Evolutionary conservation across 2,888 invertebrate species (phyloP).

Genomic region (Drosophila paramelanica): DNA sequence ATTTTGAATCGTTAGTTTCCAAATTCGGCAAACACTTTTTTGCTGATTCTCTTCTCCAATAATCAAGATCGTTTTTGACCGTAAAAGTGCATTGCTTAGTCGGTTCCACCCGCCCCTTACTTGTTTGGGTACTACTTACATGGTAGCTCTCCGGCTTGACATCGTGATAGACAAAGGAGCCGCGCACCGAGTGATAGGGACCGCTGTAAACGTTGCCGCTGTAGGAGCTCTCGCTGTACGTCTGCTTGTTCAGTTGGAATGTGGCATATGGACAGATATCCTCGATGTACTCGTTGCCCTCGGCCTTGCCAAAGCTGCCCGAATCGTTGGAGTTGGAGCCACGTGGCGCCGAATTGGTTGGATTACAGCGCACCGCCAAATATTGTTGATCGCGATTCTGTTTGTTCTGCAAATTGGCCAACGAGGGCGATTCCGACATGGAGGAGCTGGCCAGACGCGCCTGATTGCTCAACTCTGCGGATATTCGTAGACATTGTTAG

Average conservation of each 20-base stretch:
- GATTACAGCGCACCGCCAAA: slow-evolving; percentile 89
- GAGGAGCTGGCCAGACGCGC: slow-evolving; percentile 85
- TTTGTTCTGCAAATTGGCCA: slow-evolving; percentile 92
- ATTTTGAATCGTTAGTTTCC: too few species aligned
- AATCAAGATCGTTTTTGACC: too few species aligned
- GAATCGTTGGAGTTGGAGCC: slow-evolving; percentile 86
- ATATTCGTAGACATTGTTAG: not conserved
- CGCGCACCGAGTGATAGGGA: slow-evolving; percentile 93
- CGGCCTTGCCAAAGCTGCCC: slow-evolving; percentile 86
- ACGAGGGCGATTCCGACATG: slow-evolving; percentile 91
- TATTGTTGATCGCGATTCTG: slow-evolving; percentile 92
- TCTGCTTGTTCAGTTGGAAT: slow-evolving; percentile 94
- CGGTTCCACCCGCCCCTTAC: too few species aligned
- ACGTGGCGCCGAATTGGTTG: slow-evolving; percentile 84
- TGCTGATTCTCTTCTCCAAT: too few species aligned
- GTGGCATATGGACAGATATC: slow-evolving; percentile 97
- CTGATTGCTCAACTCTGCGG: slow-evolving; percentile 85
- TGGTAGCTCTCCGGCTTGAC: slow-evolving; percentile 88
- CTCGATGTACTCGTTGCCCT: slow-evolving; percentile 92
- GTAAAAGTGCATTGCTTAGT: too few species aligned
- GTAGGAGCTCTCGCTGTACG: slow-evolving; percentile 95
- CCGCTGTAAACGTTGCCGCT: slow-evolving; percentile 95
- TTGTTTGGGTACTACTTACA: slow-evolving; percentile 66
- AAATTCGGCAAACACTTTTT: too few species aligned
- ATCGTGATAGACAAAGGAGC: slow-evolving; percentile 95